These are phyloP conservation scores for Phyto melanocephala DNA, from an alignment of 2,888 invertebrate genomes.

Conservation along the genomic window DNA sequence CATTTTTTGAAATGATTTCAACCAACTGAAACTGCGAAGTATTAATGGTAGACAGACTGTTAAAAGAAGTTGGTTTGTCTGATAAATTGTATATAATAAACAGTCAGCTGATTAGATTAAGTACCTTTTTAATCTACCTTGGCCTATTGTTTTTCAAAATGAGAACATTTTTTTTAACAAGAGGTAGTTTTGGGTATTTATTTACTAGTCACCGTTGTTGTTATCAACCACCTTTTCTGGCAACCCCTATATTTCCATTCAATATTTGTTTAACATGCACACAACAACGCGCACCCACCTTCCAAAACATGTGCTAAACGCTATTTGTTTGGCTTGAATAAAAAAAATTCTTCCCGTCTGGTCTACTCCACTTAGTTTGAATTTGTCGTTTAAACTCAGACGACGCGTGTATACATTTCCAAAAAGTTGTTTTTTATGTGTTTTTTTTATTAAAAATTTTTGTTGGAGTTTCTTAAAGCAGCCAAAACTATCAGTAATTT, in stretches of 20 bases:
- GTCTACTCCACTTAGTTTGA: slow-evolving; percentile 40
- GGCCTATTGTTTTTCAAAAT: no score
- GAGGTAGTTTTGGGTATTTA: background rate
- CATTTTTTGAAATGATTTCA: no score
- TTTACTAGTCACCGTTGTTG: background rate
- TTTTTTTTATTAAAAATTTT: slow-evolving; percentile 22
- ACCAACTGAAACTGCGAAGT: no score
- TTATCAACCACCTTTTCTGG: slow-evolving; percentile 7
- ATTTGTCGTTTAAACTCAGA: slow-evolving; percentile 41
- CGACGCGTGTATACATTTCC: slow-evolving; percentile 24
- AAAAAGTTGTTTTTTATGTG: background rate
- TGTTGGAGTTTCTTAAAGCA: slow-evolving; percentile 28
- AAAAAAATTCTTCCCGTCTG: slow-evolving; percentile 35
- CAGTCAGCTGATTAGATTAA: no score
- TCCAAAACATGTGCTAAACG: slow-evolving; percentile 33
- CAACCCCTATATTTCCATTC: slow-evolving; percentile 23
- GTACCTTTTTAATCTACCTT: no score
- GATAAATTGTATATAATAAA: no score
- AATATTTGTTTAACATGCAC: slow-evolving; percentile 14
- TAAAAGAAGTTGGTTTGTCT: no score
- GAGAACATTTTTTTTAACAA: no score
- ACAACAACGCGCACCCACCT: slow-evolving; percentile 39
- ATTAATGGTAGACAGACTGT: no score
- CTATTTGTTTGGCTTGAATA: slow-evolving; percentile 32
- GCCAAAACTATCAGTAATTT: slow-evolving; percentile 2